Evolutionary conservation across 2,797 vertebrate genomes (phyloP).

Genomic region (Danio jaintianensis): DNA sequence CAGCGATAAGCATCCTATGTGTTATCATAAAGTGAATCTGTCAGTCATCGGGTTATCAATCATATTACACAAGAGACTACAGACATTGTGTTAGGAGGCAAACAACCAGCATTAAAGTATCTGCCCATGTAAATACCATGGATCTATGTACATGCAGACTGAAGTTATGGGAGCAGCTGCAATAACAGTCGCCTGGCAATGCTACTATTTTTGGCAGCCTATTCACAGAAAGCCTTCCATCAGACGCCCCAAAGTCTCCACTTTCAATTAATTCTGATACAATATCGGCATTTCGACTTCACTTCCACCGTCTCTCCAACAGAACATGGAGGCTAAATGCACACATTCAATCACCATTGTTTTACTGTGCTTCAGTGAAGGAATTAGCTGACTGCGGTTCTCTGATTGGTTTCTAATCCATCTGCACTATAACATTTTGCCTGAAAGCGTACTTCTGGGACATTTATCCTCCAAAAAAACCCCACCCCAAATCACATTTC

Average conservation of each 20-base stretch:
- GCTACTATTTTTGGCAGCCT: slow-evolving; percentile 59
- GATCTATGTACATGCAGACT: slow-evolving; percentile 55
- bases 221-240: slow-evolving; percentile 57
- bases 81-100: slow-evolving; percentile 43
- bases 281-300: slow-evolving; percentile 44
- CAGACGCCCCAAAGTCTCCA: slow-evolving; percentile 57
- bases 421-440: slow-evolving; percentile 28
- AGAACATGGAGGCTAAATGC: slow-evolving; percentile 20
- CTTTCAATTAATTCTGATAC: slow-evolving; percentile 61
- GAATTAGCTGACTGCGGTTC: slow-evolving; percentile 12
- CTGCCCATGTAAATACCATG: slow-evolving; percentile 50
- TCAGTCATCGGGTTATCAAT: slow-evolving; percentile 43
- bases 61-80: slow-evolving; percentile 31
- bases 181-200: slow-evolving; percentile 54
- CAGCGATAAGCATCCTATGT: slow-evolving; percentile 18
- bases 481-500: slow-evolving; percentile 3
- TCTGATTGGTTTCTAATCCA: slow-evolving; percentile 47
- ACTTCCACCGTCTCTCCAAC: slow-evolving; percentile 3
- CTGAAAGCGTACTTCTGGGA: slow-evolving; percentile 30
- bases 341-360: slow-evolving; percentile 28
- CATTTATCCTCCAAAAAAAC: slow-evolving; percentile 17
- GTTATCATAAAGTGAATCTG: slow-evolving; percentile 27
- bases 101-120: slow-evolving; percentile 49
- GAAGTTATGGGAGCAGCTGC: slow-evolving; percentile 61
- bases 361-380: neutral